Evolutionary conservation across 2,888 invertebrate species (phyloP), one percentile per base, ranked within the genome.

Genomic region (Ernsta delagoae): DNA sequence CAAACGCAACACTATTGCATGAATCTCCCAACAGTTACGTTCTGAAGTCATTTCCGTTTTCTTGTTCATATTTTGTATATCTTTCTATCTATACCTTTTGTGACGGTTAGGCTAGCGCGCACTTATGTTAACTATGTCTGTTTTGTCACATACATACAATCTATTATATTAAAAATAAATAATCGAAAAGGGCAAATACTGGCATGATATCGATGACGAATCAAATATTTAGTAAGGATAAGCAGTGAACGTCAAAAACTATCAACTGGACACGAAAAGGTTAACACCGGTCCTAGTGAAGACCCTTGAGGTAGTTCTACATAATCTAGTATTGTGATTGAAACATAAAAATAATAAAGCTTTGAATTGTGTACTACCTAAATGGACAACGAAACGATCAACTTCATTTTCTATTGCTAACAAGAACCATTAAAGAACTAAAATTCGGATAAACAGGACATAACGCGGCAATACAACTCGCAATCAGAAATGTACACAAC

Each of bases 401-500:
- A 43, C 36, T 48, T 16, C 16, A 12, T 45, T 67, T 61, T 60
- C 61, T 43, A 57, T 12, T 61, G 24, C 45, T 61, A 39, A 60
- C 60, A 45, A 31, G 41, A 39, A 56, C 66, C 60, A 67, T 67
- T 61, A 61, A 56, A 67, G 36, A 24, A 56, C 67, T 48, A 43
- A 67, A 67, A 61, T 43, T 61, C 60, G 67, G 31, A 56, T 56
- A 67, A 67, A 67, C 67, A 61, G 61, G 56, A 61, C 59, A 68
- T 68, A 68, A 68, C 56, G 73, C 72, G 75, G 72, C 72, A 74
- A 73, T 82, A 80, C 74, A 74, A 78, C 79, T 79, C 76, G 85
- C 87, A 89, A 89, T 89, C 90, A 89, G 87, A 84, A 83, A 85
- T 83, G 86, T 84, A 88, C 86, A 89, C 86, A 86, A 74, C 84